phyloP scores from a whole-genome alignment of 37 sponge, comb jelly and placozoan species.

The Beroe forskalii region DNA sequence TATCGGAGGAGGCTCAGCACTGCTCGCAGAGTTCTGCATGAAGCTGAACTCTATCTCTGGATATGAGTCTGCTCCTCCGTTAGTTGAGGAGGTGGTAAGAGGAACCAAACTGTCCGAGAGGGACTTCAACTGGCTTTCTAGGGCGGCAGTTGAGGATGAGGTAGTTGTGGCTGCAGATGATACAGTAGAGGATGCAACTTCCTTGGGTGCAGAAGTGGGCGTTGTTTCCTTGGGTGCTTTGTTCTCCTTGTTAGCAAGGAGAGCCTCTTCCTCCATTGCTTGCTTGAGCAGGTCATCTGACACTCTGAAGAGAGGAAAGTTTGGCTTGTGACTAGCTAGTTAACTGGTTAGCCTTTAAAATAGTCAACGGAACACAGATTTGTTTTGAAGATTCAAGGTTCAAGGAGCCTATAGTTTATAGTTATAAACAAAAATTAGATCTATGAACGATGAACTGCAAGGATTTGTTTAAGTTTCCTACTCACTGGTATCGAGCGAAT shows the following conservation, averaged over 20 bases:
- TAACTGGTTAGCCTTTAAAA: too few relatives aligned
- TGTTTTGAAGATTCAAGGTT: too few relatives aligned
- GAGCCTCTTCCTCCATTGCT: constrained; percentile 40
- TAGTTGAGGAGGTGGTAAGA: neutral
- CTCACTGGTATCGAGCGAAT: neutral
- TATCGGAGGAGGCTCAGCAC: neutral
- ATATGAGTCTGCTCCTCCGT: neutral
- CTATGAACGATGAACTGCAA: too few relatives aligned
- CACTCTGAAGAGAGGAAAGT: neutral
- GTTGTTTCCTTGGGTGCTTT: neutral
- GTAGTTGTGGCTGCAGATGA: neutral
- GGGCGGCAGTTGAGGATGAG: neutral
- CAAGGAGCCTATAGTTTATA: too few relatives aligned
- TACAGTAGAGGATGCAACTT: neutral
- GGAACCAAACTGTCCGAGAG: neutral
- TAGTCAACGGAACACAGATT: too few relatives aligned
- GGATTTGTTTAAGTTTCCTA: too few relatives aligned
- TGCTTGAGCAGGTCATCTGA: constrained; percentile 13
- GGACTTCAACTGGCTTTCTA: constrained; percentile 5
- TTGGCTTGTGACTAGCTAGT: too few relatives aligned
- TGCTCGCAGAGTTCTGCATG: constrained; percentile 19
- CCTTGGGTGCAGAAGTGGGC: neutral
- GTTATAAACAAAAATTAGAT: too few relatives aligned
- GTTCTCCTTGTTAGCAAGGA: constrained; percentile 25
- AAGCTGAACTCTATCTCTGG: constrained; percentile 59